phyloP scores from a whole-genome alignment of 2,888 invertebrate species.

The Operophtera brumata region DNA sequence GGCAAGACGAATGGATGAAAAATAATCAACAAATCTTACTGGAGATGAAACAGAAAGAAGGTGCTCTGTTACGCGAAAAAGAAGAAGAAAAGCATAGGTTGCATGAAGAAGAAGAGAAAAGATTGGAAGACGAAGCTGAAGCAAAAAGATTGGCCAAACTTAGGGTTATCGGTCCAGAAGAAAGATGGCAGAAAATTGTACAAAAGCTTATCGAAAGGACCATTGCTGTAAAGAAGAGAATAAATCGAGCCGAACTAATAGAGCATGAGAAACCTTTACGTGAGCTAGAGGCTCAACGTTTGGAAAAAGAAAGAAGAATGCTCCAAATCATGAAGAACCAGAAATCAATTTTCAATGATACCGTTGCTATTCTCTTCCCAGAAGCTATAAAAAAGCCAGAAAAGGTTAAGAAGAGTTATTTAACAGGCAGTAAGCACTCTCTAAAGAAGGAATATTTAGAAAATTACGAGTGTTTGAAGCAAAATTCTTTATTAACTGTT shows the following conservation, averaged over 20 bases:
- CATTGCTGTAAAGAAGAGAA: conserved; percentile 82
- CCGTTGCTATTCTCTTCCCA: conserved; percentile 82
- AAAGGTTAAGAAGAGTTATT: conserved; percentile 63
- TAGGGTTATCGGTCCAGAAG: conserved; percentile 68
- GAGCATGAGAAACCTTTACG: conserved; percentile 82
- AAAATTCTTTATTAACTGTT: conserved; percentile 61
- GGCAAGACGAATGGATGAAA: conserved; percentile 83
- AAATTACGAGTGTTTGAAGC: conserved; percentile 57
- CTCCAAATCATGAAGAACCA: conserved; percentile 79
- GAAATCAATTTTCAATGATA: conserved; percentile 83
- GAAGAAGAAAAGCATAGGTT: conserved; percentile 64
- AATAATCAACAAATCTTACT: conserved; percentile 61
- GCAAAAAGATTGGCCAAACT: conserved; percentile 64
- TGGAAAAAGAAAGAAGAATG: conserved; percentile 80
- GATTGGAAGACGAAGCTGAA: conserved; percentile 75
- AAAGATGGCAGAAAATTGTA: conserved; percentile 83
- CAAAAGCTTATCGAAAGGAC: conserved; percentile 83
- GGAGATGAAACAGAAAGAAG: conserved; percentile 67
- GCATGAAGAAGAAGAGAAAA: conserved; percentile 68
- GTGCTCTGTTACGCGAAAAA: conserved; percentile 64
- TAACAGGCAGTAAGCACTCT: conserved; percentile 64
- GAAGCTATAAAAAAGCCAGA: conserved; percentile 78
- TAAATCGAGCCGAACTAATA: conserved; percentile 81
- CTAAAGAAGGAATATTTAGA: conserved; percentile 60
- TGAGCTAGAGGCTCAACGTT: conserved; percentile 79